These are phyloP conservation scores for Nemurella pictetii DNA, from an alignment of 2,888 invertebrate genomes.

Conservation along the genomic window DNA sequence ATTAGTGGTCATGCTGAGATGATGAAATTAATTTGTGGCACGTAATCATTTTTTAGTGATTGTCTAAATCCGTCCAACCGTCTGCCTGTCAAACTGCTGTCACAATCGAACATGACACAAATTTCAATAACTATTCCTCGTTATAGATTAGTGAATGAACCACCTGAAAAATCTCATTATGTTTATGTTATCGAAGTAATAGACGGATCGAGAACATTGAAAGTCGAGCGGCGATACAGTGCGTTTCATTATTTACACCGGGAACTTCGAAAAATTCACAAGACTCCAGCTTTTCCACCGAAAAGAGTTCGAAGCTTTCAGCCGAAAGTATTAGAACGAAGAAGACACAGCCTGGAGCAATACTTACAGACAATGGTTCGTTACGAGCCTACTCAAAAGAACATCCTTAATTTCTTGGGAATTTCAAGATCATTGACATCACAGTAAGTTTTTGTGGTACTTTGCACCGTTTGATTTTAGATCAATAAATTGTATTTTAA, in stretches of 20 bases:
- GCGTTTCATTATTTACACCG: slow-evolving; percentile 61
- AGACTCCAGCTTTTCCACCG: slow-evolving; percentile 61
- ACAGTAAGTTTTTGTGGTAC: slow-evolving; percentile 40
- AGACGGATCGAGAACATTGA: slow-evolving; percentile 50
- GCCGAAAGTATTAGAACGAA: slow-evolving; percentile 60
- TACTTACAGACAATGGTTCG: slow-evolving; percentile 59
- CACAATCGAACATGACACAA: slow-evolving; percentile 52
- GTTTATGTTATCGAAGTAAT: slow-evolving; percentile 55
- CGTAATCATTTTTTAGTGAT: no score
- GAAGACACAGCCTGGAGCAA: slow-evolving; percentile 57
- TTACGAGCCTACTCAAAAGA: slow-evolving; percentile 53
- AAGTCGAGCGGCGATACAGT: slow-evolving; percentile 59
- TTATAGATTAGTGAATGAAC: slow-evolving; percentile 52
- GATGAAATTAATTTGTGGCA: no score
- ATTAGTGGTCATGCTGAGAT: no score
- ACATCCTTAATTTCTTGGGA: slow-evolving; percentile 55
- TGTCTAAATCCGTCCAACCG: no score
- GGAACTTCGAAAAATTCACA: slow-evolving; percentile 58
- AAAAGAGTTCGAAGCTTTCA: slow-evolving; percentile 61
- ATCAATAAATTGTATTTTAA: no score
- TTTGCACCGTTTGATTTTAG: no score
- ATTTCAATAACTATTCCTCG: slow-evolving; percentile 50
- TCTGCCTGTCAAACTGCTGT: no score
- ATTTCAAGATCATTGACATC: slow-evolving; percentile 44
- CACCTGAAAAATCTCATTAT: slow-evolving; percentile 54